These are phyloP conservation scores for Indicator maculatus DNA, from an alignment of 2,113 vertebrate genomes.

Conservation along the genomic window DNA sequence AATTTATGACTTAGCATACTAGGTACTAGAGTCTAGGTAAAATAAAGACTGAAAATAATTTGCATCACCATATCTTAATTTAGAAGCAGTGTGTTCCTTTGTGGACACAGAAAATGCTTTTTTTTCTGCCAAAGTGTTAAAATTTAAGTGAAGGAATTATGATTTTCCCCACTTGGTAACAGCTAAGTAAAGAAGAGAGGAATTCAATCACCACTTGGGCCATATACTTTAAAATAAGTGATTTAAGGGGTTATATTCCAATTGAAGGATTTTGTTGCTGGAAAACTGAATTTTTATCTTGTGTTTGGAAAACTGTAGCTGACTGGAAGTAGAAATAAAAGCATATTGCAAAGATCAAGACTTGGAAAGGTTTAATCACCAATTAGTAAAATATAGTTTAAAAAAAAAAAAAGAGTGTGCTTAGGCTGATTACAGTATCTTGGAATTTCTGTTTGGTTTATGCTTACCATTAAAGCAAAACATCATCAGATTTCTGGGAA, in stretches of 20 bases:
- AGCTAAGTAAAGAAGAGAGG: neutral
- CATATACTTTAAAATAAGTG: neutral
- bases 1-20: conserved; percentile 45
- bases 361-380: neutral
- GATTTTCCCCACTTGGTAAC: neutral
- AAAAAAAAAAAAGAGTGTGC: neutral
- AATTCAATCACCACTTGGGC: neutral
- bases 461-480: conserved; percentile 25
- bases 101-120: neutral
- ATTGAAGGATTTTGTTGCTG: neutral
- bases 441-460: conserved; percentile 39
- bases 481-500: conserved; percentile 17
- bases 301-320: neutral
- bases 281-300: conserved; percentile 45
- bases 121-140: neutral
- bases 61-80: neutral
- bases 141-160: neutral
- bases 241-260: neutral
- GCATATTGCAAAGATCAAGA: neutral
- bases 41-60: conserved; percentile 31
- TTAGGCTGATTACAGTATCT: neutral
- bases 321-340: conserved; percentile 13
- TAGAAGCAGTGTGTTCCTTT: neutral
- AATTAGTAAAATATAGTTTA: neutral
- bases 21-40: conserved; percentile 46